A percentile compares a stretch with the other conserved stretches of the same genome.
Evolutionary conservation across 2,888 invertebrate genomes (phyloP).

Genomic region (Aporophyla nigra): DNA sequence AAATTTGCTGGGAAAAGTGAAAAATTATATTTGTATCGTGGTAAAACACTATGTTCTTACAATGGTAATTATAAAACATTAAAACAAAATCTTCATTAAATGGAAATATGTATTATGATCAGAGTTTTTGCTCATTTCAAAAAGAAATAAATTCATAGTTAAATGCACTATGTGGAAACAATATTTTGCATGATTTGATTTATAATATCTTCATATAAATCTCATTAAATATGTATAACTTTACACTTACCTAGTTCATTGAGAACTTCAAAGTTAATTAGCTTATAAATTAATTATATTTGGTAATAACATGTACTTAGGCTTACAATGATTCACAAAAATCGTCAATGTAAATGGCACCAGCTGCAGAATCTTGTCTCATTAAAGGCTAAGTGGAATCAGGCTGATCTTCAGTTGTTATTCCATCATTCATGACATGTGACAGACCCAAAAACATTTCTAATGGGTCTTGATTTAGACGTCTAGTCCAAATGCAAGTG

Average conservation of each 20-base stretch:
- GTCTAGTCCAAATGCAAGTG: conserved; percentile 18
- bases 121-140: too few relatives aligned
- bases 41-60: background rate
- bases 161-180: background rate
- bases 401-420: background rate
- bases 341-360: background rate
- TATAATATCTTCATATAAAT: background rate
- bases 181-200: background rate
- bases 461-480: conserved; percentile 19
- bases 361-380: background rate
- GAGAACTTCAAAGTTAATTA: background rate
- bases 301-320: background rate
- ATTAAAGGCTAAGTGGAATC: background rate
- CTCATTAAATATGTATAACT: too few relatives aligned
- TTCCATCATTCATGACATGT: background rate
- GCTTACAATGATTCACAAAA: background rate
- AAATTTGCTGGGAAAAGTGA: too few relatives aligned
- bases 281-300: background rate
- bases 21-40: too few relatives aligned
- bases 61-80: background rate
- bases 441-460: conserved; percentile 9
- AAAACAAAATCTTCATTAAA: background rate
- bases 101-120: background rate
- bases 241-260: background rate
- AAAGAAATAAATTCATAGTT: too few relatives aligned